Conservation (phyloP, 2,888 invertebrate species). For the Plusia festucae region DNA sequence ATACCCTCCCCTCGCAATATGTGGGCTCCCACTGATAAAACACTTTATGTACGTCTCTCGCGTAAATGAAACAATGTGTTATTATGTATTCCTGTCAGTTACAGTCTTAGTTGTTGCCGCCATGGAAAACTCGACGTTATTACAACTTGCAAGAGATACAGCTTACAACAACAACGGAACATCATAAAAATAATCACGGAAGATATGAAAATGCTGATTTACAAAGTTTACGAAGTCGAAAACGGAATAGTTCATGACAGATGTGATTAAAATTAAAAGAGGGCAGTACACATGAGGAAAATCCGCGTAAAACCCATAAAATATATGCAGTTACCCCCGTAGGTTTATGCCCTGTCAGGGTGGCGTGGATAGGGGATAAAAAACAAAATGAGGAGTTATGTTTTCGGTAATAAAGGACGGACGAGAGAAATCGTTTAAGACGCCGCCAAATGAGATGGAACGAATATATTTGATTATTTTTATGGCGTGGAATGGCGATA, state of each 20-base stretch:
- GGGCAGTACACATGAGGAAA: slow-evolving; percentile 70
- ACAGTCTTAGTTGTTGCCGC: slow-evolving; percentile 47
- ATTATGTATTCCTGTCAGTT: slow-evolving; percentile 78
- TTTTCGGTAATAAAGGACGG: slow-evolving; percentile 89
- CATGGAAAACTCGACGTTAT: slow-evolving; percentile 60
- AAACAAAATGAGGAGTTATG: slow-evolving; percentile 90
- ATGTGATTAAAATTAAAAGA: slow-evolving; percentile 67
- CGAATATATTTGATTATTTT: slow-evolving; percentile 90
- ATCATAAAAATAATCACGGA: slow-evolving; percentile 39
- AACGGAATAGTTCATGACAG: slow-evolving; percentile 51
- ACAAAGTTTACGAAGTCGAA: slow-evolving; percentile 45
- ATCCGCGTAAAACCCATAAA: slow-evolving; percentile 80
- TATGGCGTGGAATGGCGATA: slow-evolving; percentile 87
- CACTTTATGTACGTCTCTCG: slow-evolving; percentile 83
- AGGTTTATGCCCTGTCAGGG: slow-evolving; percentile 77
- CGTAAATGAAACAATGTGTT: slow-evolving; percentile 86
- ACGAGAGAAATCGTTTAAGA: slow-evolving; percentile 90
- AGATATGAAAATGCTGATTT: slow-evolving; percentile 56
- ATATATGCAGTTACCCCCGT: slow-evolving; percentile 86
- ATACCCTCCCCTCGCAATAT: slow-evolving; percentile 87
- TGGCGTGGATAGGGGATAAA: slow-evolving; percentile 87
- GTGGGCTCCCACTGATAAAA: slow-evolving; percentile 88
- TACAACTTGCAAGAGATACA: slow-evolving; percentile 5
- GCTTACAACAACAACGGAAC: slow-evolving; percentile 26
- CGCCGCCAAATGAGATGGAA: slow-evolving; percentile 89